Percentiles rank a stretch among this genome's conserved stretches.
phyloP scores from a whole-genome alignment of 2,113 vertebrate genomes.

The Xyrauchen texanus region DNA sequence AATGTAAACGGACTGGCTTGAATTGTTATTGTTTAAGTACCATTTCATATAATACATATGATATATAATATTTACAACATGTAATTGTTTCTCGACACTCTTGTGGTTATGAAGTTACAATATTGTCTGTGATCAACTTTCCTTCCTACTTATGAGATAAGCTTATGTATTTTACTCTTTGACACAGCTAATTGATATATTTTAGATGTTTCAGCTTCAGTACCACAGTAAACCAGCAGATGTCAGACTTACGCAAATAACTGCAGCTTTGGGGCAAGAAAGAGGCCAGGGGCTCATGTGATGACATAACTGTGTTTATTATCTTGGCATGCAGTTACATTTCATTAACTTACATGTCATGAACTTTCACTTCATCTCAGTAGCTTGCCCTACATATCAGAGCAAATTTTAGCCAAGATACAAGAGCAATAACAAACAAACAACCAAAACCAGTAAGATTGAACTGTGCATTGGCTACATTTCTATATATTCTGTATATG shows the following conservation, averaged over 20 bases:
- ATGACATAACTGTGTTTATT: conserved; percentile 73
- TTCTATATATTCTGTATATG: conserved; percentile 69
- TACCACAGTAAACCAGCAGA: conserved; percentile 17
- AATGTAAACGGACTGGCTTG: too few relatives aligned
- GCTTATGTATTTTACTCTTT: too few relatives aligned
- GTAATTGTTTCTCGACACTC: too few relatives aligned
- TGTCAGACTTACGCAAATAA: conserved; percentile 20
- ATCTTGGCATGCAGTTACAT: conserved; percentile 94
- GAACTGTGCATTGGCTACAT: conserved; percentile 72
- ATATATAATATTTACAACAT: too few relatives aligned
- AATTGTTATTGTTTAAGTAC: too few relatives aligned
- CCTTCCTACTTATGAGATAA: too few relatives aligned
- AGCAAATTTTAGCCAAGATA: conserved; percentile 78
- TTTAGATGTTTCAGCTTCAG: neutral
- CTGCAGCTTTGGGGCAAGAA: conserved; percentile 7
- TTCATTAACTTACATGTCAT: conserved; percentile 84
- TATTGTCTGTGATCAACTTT: too few relatives aligned
- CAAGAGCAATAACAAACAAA: conserved; percentile 79
- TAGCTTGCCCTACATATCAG: conserved; percentile 81
- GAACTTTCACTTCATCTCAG: conserved; percentile 70
- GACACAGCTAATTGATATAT: too few relatives aligned
- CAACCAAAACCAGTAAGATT: conserved; percentile 71
- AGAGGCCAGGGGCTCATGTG: neutral
- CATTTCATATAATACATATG: too few relatives aligned
- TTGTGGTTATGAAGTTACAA: too few relatives aligned